Evolutionary conservation across 2,888 invertebrate species (phyloP), one percentile per base, ranked within the genome.

Genomic region (Trachelus stipa): DNA sequence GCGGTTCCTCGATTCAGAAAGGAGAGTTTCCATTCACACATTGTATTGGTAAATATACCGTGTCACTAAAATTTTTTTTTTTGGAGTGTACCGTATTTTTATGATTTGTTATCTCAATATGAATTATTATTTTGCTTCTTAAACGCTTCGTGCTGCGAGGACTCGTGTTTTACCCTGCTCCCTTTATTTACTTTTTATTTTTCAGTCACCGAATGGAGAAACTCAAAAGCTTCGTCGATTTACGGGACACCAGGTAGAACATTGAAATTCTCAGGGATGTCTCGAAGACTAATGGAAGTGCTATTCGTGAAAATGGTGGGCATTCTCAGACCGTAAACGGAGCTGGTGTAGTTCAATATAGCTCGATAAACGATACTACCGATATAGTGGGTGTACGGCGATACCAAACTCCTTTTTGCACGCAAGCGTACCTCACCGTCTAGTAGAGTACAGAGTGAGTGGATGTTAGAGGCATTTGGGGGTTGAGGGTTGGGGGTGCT

Each of bases 231-330:
- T 2, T 15, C 40, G 15, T 2, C 23, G 56, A 56, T 23, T 81
- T 37, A 73, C 78, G 76, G 76, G 74, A 69, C 76, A 71, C 76
- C 73, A 79, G 84, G 81, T 82, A 68, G 81, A 83, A 80, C 84
- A 82, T 79, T 79, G 83, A 85, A 81, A 86, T 86, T 85, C 83
- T 78, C 74, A 34, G 73, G 68, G 77, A 77, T 74, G 80, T 75
- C 71, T 74, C 73, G 85, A 78, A 83, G 86, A 85, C 84, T 85
- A 83, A 85, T 86, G 85, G 81, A 81, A 75, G 71, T 74, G 74
- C 79, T 81, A 76, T 78, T 73, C 69, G 75, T 77, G 75, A 68
- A 84, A 86, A 84, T 81, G 82, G 81, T 79, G 75, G 73, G 77
- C 78, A 79, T 81, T 82, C 77, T 73, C n/a, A 69, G 77, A 68